Evolutionary conservation across 2,888 invertebrate genomes (phyloP).

Genomic region (Pyrochroa serraticornis): DNA sequence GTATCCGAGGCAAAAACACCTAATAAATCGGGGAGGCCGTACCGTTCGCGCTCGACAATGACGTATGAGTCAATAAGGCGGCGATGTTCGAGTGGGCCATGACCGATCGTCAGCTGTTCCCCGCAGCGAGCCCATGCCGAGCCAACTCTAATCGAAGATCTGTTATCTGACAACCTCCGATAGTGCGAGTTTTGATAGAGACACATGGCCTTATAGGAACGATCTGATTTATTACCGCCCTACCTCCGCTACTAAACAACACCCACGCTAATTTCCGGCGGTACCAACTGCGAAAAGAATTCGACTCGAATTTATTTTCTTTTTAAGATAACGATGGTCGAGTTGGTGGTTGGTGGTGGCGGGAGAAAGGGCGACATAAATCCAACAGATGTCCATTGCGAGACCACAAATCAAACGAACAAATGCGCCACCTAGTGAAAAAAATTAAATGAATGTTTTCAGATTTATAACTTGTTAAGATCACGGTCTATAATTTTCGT

Average conservation of each 20-base stretch:
- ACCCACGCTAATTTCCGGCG: conserved; percentile 7
- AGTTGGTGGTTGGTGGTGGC: neutral
- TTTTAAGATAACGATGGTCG: neutral
- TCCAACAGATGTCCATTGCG: conserved; percentile 30
- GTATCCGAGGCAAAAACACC: conserved; percentile 42
- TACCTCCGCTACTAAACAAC: conserved; percentile 10
- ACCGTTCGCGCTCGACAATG: conserved; percentile 53
- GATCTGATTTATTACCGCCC: conserved; percentile 36
- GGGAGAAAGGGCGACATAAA: conserved; percentile 9
- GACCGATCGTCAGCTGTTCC: conserved; percentile 57
- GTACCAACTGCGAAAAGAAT: conserved; percentile 1
- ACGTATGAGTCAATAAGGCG: conserved; percentile 56
- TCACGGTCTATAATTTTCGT: conserved; percentile 35
- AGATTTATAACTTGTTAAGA: conserved; percentile 33
- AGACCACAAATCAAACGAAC: conserved; percentile 34
- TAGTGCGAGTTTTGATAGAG: conserved; percentile 45
- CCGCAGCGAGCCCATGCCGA: conserved; percentile 53
- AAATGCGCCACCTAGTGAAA: conserved; percentile 28
- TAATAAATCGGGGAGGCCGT: conserved; percentile 50
- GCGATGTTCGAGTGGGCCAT: conserved; percentile 56
- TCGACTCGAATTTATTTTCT: no score
- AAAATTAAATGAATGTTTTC: conserved; percentile 33
- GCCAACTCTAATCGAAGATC: conserved; percentile 56
- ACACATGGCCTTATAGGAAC: conserved; percentile 41
- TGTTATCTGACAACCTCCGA: conserved; percentile 53